Evolutionary conservation across 2,797 vertebrate genomes (phyloP), one percentile per base, ranked within the genome.

Genomic region (Todus mexicanus): DNA sequence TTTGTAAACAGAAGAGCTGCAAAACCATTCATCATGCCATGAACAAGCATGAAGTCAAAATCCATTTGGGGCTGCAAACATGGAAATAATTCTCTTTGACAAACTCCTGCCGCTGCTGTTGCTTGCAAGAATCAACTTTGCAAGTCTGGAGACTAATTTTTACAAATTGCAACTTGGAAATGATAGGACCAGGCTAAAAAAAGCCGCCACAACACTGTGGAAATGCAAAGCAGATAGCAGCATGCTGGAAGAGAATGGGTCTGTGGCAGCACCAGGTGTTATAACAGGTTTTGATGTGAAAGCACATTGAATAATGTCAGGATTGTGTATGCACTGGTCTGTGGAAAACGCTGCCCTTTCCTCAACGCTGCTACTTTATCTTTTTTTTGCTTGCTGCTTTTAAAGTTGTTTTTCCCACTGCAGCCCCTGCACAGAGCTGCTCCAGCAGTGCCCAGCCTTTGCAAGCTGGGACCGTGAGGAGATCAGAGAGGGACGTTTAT

Each of bases 131-230:
- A 81, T 64, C 85, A 73, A 12, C 86, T 93, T 60, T 73, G 76
- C 66, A 66, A 57, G 60, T 86, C 25, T 70, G 56, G 83, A 78
- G 74, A 66, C 43, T 89, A 72, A 91, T 82, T 86, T 88, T 81
- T 92, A 73, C 60, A 88, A 89, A 94, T 45, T 81, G 47, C 79
- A 78, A 47, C 47, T 73, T 59, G 80, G 94, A 77, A 88, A 61
- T 25, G 42, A 43, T 43, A 77, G 74, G 47, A 38, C 35, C 63
- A 43, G 63, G 33, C 77, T 94, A 74, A 75, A 84, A 75, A 84
- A 75, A 87, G 65, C 45, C 66, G 35, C 31, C 5, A n/a, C 27
- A 19, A 29, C 18, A 2, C 35, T 22, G 22, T 53, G 71, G 56
- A 84, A 91, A 83, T 50, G 37, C 3, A 35, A 73, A 75, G 47